Evolutionary conservation across 2,888 invertebrate genomes (phyloP).

Genomic region (Lottia scabra): DNA sequence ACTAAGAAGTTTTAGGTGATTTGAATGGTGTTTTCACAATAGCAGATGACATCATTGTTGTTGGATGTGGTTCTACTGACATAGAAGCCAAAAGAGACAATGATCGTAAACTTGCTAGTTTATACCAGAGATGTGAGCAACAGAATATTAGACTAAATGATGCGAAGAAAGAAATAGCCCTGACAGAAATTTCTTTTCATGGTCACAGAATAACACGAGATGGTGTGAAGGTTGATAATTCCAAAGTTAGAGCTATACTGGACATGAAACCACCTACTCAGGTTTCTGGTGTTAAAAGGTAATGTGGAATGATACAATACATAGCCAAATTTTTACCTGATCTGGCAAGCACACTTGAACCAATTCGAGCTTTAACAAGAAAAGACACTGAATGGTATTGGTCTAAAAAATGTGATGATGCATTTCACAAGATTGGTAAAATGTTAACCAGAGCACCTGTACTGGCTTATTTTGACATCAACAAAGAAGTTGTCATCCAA

Average conservation of each 20-base stretch:
- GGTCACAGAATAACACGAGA: constrained; percentile 30
- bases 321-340: constrained; percentile 29
- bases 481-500: constrained; percentile 19
- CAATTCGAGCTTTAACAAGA: constrained; percentile 27
- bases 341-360: constrained; percentile 20
- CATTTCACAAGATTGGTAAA: constrained; percentile 34
- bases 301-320: constrained; percentile 34
- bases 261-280: neutral
- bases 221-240: constrained; percentile 38
- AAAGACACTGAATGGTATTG: constrained; percentile 35
- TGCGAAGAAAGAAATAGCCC: constrained; percentile 16
- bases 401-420: constrained; percentile 29
- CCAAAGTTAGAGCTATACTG: constrained; percentile 24
- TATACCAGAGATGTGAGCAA: constrained; percentile 31
- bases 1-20: constrained; percentile 26
- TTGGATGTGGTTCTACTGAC: constrained; percentile 15
- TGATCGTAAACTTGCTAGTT: constrained; percentile 20
- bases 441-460: constrained; percentile 28
- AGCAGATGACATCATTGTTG: constrained; percentile 31
- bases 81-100: constrained; percentile 17
- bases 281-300: constrained; percentile 27
- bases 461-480: constrained; percentile 31
- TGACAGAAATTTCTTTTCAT: constrained; percentile 22
- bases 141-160: constrained; percentile 28
- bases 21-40: constrained; percentile 32